phyloP scores from a whole-genome alignment of 2,797 vertebrate species.

The Myotis planiceps region DNA sequence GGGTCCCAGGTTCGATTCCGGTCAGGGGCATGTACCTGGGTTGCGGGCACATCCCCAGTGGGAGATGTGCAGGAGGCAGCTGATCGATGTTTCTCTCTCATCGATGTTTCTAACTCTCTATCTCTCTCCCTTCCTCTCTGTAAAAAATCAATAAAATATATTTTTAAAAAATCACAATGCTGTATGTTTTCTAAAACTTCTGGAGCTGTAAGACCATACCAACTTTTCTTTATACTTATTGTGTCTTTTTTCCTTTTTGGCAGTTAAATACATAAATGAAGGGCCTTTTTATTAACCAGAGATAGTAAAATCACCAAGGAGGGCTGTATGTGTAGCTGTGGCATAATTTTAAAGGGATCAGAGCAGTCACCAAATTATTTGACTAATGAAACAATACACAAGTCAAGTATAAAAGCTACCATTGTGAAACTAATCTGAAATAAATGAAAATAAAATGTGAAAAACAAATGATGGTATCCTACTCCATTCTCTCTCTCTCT shows the following conservation, averaged over 20 bases:
- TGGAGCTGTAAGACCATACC: not conserved
- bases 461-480: constrained; percentile 57
- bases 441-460: constrained; percentile 80
- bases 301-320: constrained; percentile 43
- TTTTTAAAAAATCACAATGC: not conserved
- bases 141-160: too few relatives aligned
- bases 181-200: not conserved
- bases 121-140: too few relatives aligned
- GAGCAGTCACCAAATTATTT: constrained; percentile 50
- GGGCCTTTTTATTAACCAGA: constrained; percentile 6
- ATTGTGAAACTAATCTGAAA: constrained; percentile 80
- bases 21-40: too few relatives aligned
- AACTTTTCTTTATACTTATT: not conserved
- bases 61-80: too few relatives aligned
- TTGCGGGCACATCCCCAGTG: too few relatives aligned
- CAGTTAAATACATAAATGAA: constrained; percentile 39
- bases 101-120: too few relatives aligned
- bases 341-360: constrained; percentile 70
- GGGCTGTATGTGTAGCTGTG: constrained; percentile 4
- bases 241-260: not conserved
- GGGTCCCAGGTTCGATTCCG: too few relatives aligned
- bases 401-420: constrained; percentile 76
- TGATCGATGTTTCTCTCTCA: too few relatives aligned
- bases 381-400: constrained; percentile 68
- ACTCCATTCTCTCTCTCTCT: not conserved